Conservation (phyloP, 1,140 invertebrate genomes). For the Geopemphigus sp. region DNA sequence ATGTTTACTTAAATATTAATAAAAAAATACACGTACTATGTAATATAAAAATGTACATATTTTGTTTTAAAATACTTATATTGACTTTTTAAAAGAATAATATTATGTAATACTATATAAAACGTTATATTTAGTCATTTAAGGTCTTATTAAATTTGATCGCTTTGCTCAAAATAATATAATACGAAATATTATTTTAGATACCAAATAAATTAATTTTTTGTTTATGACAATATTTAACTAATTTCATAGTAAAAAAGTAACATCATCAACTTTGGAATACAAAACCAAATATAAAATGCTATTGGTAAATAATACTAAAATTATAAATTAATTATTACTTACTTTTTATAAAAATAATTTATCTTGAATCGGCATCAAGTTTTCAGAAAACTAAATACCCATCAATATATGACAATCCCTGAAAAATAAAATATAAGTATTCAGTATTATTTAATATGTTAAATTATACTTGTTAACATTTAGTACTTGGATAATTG, state of each 20-base stretch:
- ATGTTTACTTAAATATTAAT: too few relatives aligned
- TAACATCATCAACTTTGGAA: not conserved
- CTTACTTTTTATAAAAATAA: not conserved
- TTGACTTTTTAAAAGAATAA: too few relatives aligned
- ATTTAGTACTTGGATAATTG: not conserved
- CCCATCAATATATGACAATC: not conserved
- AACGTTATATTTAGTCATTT: not conserved
- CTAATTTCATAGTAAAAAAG: not conserved
- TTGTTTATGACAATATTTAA: not conserved
- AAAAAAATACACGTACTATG: too few relatives aligned
- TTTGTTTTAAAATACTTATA: too few relatives aligned
- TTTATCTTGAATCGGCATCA: not conserved
- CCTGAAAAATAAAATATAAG: not conserved
- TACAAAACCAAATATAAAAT: constrained; percentile 9
- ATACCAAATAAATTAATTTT: not conserved
- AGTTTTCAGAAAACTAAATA: not conserved
- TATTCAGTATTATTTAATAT: not conserved
- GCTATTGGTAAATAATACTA: not conserved
- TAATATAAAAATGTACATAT: too few relatives aligned
- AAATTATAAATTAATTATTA: not conserved
- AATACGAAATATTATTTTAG: not conserved
- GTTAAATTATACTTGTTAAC: not conserved
- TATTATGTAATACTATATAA: too few relatives aligned
- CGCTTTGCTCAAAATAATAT: not conserved
- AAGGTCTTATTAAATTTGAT: not conserved